These are phyloP conservation scores for Eristalis arbustorum DNA, from an alignment of 2,888 invertebrate species.

Conservation along the genomic window DNA sequence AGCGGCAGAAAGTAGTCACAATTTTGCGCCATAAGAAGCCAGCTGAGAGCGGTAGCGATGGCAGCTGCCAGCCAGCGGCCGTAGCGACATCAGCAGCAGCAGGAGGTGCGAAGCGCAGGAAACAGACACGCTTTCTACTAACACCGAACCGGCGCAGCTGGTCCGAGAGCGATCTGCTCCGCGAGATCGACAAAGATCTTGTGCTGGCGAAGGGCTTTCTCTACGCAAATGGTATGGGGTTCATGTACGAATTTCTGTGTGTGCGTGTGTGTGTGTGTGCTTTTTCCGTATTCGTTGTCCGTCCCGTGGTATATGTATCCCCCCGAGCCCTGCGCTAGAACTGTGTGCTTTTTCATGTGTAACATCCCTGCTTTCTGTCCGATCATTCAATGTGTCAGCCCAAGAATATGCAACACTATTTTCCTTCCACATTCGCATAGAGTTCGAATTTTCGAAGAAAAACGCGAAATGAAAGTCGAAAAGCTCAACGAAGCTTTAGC, in stretches of 20 bases:
- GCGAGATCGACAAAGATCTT: slow-evolving; percentile 84
- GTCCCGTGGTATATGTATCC: not conserved
- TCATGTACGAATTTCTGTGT: slow-evolving; percentile 49
- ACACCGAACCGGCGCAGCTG: slow-evolving; percentile 79
- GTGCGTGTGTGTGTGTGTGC: not conserved
- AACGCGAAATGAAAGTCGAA: too few relatives aligned
- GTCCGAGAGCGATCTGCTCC: slow-evolving; percentile 82
- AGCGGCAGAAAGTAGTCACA: slow-evolving; percentile 62
- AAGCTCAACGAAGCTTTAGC: slow-evolving; percentile 18
- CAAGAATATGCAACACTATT: slow-evolving; percentile 58
- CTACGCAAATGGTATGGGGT: slow-evolving; percentile 79
- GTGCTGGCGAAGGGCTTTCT: slow-evolving; percentile 84
- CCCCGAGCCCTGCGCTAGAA: not conserved
- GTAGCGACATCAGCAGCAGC: slow-evolving; percentile 28
- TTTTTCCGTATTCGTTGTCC: not conserved
- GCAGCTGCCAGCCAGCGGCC: slow-evolving; percentile 65
- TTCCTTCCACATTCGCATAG: not conserved
- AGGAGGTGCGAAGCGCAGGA: slow-evolving; percentile 68
- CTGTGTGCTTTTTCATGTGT: not conserved
- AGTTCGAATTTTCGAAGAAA: not conserved
- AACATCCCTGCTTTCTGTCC: not conserved
- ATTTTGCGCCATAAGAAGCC: slow-evolving; percentile 69
- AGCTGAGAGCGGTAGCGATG: slow-evolving; percentile 51
- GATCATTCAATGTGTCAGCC: not conserved
- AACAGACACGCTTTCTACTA: slow-evolving; percentile 78